phyloP scores from a whole-genome alignment of 2,797 vertebrate genomes.

The Takifugu rubripes region DNA sequence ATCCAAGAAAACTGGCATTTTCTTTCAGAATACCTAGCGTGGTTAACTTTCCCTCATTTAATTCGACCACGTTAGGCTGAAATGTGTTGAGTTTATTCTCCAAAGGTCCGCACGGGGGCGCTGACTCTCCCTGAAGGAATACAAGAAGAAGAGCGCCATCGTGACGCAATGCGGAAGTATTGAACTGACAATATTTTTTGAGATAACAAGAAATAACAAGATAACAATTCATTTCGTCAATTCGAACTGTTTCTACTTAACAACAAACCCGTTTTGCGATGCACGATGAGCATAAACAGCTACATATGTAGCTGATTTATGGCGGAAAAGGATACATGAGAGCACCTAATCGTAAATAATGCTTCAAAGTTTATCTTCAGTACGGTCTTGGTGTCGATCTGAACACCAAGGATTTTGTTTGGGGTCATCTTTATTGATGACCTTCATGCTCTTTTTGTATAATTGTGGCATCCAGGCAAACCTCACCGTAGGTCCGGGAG shows the following conservation, averaged over 20 bases:
- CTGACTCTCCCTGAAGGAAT: not conserved
- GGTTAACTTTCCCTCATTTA: no score
- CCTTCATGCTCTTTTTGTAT: constrained; percentile 59
- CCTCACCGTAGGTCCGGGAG: constrained; percentile 73
- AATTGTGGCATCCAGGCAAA: constrained; percentile 63
- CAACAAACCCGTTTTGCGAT: no score
- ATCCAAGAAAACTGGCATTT: no score
- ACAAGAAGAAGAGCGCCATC: constrained; percentile 14
- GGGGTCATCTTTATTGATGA: constrained; percentile 55
- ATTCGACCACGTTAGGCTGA: no score
- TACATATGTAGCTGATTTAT: constrained; percentile 10
- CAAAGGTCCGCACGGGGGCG: not conserved
- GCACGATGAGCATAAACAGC: not conserved
- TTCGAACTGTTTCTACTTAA: no score
- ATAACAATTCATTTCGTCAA: no score
- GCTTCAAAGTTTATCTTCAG: constrained; percentile 45
- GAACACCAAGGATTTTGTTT: constrained; percentile 69
- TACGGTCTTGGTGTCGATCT: constrained; percentile 64
- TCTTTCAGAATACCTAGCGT: no score
- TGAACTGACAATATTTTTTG: not conserved
- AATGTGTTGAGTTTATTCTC: no score
- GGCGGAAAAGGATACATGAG: not conserved
- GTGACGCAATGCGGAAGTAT: constrained; percentile 25
- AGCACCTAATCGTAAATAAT: constrained; percentile 38
- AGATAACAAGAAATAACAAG: no score